A percentile compares a stretch with the other conserved stretches of the same genome.
Conservation (phyloP, 2,797 vertebrate species). For the Aythya fuligula region DNA sequence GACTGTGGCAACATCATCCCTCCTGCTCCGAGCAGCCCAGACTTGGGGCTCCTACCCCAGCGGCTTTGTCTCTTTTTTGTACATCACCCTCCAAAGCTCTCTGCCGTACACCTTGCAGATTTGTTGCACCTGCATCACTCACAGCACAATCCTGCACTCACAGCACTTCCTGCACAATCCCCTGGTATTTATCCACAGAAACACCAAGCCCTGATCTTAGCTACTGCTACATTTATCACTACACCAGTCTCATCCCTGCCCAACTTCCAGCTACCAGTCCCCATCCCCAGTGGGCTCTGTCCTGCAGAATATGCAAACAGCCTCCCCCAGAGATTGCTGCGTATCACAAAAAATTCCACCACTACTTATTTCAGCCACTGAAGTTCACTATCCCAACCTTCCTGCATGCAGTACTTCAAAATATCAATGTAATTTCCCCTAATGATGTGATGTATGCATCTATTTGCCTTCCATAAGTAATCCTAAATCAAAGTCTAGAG, state of each 20-base stretch:
- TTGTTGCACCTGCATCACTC: neutral
- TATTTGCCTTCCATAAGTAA: constrained; percentile 47
- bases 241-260: neutral
- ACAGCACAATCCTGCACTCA: neutral
- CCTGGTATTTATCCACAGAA: neutral
- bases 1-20: neutral
- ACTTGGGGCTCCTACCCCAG: neutral
- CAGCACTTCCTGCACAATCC: neutral
- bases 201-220: neutral
- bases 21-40: neutral
- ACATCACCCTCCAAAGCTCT: neutral
- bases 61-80: neutral
- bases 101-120: neutral
- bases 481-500: constrained; percentile 42
- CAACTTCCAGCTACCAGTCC: neutral
- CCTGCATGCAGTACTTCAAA: neutral
- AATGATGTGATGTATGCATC: neutral
- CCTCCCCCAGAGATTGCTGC: neutral
- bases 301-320: neutral
- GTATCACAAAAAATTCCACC: neutral
- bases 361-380: neutral
- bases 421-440: no score
- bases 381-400: neutral
- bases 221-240: neutral
- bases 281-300: neutral